Evolutionary conservation across 1,140 invertebrate genomes (phyloP).

Genomic region (Panonychus citri): DNA sequence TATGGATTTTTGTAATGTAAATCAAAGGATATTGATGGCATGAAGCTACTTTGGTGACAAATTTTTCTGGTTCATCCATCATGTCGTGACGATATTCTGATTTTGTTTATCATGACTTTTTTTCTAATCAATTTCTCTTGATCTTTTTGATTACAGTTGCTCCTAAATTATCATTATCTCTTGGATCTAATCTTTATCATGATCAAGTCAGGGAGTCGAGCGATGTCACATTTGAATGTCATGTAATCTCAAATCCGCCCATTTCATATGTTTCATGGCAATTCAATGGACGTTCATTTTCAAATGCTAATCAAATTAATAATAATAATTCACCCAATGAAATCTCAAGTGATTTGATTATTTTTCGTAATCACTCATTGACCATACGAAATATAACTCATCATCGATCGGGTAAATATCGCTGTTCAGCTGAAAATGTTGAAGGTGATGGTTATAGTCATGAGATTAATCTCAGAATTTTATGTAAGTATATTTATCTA

Average conservation of each 20-base stretch:
- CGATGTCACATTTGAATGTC: conserved; percentile 70
- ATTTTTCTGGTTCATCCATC: too few species aligned
- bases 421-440: conserved; percentile 13
- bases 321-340: too few species aligned
- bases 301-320: too few species aligned
- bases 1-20: too few species aligned
- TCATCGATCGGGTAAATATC: conserved; percentile 13
- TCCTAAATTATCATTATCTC: conserved; percentile 48
- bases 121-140: too few species aligned
- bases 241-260: conserved; percentile 60
- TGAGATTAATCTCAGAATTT: conserved; percentile 13
- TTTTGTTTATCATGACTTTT: too few species aligned
- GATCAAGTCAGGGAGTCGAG: conserved; percentile 46
- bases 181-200: conserved; percentile 58
- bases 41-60: too few species aligned
- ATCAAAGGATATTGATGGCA: too few species aligned
- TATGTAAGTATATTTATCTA: conserved; percentile 11
- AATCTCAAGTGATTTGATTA: neutral
- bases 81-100: too few species aligned
- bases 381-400: conserved; percentile 10
- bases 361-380: neutral
- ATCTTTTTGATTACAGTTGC: conserved; percentile 34
- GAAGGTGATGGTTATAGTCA: conserved; percentile 15
- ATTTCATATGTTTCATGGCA: conserved; percentile 53
- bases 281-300: conserved; percentile 28